A percentile compares a stretch with the other conserved stretches of the same genome.
Evolutionary conservation across 2,888 invertebrate species (phyloP).

Genomic region (Noctua janthina): DNA sequence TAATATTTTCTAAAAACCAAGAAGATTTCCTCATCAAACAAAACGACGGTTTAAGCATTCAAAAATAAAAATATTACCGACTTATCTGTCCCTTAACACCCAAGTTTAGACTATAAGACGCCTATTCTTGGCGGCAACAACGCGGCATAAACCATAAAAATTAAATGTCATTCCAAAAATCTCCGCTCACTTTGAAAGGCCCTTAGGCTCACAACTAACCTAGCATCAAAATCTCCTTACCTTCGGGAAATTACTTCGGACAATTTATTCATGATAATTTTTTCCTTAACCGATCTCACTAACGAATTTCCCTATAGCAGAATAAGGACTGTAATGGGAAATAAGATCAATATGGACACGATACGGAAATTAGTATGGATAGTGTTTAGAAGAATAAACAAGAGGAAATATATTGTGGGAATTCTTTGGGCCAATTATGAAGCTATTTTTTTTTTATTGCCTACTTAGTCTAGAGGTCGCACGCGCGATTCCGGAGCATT

Average conservation of each 20-base stretch:
- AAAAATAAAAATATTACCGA: not conserved
- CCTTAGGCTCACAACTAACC: constrained; percentile 40
- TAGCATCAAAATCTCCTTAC: constrained; percentile 55
- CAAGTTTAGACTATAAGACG: not conserved
- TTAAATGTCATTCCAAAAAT: constrained; percentile 29
- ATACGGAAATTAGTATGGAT: constrained; percentile 80
- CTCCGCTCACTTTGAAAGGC: constrained; percentile 21
- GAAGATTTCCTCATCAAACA: not conserved
- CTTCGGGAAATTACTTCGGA: constrained; percentile 61
- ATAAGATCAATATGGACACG: constrained; percentile 72
- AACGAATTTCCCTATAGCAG: constrained; percentile 61
- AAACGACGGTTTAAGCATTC: too few species aligned
- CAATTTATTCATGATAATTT: constrained; percentile 66
- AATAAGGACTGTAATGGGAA: constrained; percentile 71
- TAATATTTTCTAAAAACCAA: not conserved
- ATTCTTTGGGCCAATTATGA: not conserved
- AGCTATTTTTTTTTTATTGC: not conserved
- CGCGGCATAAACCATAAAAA: constrained; percentile 23
- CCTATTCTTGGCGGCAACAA: not conserved
- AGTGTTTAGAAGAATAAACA: constrained; percentile 57
- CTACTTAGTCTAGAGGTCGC: not conserved
- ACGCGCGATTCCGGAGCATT: too few species aligned
- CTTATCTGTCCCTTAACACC: not conserved
- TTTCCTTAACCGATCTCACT: constrained; percentile 48
- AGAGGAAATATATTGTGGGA: not conserved